Conservation (phyloP, 2,113 vertebrate genomes). For the Pagrus major region DNA sequence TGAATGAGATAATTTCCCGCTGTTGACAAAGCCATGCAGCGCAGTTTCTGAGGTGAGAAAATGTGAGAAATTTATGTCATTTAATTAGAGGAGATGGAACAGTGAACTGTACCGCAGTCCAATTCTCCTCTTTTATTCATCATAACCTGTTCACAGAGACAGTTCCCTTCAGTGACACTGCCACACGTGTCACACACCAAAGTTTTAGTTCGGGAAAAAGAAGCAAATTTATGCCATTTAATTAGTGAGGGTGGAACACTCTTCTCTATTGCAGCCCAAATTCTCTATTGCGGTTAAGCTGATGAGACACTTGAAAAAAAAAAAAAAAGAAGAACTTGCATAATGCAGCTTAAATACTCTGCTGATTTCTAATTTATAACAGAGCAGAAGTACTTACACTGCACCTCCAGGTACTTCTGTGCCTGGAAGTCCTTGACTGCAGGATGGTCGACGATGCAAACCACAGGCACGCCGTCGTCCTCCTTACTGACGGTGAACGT, state of each 20-base stretch:
- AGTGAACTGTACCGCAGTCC: conserved; percentile 8
- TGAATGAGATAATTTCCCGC: neutral
- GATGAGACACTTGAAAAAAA: conserved; percentile 38
- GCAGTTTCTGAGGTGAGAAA: conserved; percentile 1
- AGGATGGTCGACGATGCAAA: conserved; percentile 95
- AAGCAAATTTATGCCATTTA: conserved; percentile 57
- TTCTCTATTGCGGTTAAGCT: conserved; percentile 31
- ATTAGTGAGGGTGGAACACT: conserved; percentile 45
- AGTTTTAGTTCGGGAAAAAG: conserved; percentile 47
- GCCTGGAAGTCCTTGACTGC: conserved; percentile 95
- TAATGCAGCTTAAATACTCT: conserved; percentile 32
- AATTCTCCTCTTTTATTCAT: conserved; percentile 45
- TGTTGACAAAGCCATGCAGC: neutral
- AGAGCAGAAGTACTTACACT: conserved; percentile 88
- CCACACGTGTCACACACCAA: conserved; percentile 43
- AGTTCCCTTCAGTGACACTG: conserved; percentile 48
- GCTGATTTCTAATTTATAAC: conserved; percentile 19
- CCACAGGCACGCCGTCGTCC: conserved; percentile 92
- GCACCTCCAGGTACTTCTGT: conserved; percentile 95
- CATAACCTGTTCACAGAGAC: conserved; percentile 30
- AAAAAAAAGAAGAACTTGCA: neutral
- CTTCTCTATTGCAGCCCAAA: conserved; percentile 30
- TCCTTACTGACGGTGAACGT: conserved; percentile 90
- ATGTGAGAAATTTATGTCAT: conserved; percentile 50
- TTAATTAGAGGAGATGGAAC: conserved; percentile 61